Percentiles rank a stretch among this genome's conserved stretches.
Conservation (phyloP, 2,797 vertebrate species). For the Anolis apletophallus region DNA sequence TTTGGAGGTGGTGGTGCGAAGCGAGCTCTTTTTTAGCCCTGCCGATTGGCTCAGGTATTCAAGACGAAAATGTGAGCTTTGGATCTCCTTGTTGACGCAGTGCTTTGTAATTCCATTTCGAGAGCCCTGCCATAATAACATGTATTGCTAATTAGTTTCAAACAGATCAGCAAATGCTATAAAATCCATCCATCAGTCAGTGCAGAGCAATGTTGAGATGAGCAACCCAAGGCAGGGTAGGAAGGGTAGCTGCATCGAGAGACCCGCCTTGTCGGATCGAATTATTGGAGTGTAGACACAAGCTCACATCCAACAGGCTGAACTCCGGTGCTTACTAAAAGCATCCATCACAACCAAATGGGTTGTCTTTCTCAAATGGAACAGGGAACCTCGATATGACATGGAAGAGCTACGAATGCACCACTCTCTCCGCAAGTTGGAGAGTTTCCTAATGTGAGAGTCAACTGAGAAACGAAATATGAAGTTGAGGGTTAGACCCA, state of each 20-base stretch:
- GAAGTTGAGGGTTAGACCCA: background rate
- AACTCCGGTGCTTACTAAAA: background rate
- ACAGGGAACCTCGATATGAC: background rate
- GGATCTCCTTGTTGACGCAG: background rate
- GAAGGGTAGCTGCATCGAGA: background rate
- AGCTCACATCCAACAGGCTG: background rate
- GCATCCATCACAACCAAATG: background rate
- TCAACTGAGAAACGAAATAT: background rate
- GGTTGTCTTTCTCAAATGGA: background rate
- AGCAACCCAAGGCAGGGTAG: background rate
- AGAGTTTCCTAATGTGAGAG: background rate
- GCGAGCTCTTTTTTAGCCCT: background rate
- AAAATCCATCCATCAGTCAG: background rate
- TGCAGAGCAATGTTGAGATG: background rate
- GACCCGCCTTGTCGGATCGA: background rate
- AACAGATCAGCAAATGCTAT: background rate
- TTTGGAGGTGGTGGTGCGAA: background rate
- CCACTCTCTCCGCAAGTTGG: background rate
- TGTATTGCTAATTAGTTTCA: slow-evolving; percentile 20
- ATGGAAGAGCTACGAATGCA: background rate
- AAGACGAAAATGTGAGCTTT: background rate
- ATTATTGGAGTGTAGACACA: background rate
- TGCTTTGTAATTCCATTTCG: slow-evolving; percentile 3
- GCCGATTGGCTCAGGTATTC: background rate
- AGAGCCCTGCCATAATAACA: slow-evolving; percentile 6